Base-by-base conservation (phyloP, 53 echinoderm and acorn worm genomes). In the Holothuria scabra region DNA sequence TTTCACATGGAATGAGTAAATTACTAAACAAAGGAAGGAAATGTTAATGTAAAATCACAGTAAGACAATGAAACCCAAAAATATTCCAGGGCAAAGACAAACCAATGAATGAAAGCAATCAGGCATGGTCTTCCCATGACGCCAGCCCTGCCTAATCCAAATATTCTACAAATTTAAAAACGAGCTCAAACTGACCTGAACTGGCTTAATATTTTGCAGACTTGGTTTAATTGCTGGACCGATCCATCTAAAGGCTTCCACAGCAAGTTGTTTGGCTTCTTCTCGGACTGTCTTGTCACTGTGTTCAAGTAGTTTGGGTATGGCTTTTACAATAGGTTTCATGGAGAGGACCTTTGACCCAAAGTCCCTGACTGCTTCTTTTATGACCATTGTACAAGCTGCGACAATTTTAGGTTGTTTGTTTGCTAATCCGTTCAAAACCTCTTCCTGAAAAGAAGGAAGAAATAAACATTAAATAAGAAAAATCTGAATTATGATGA, bases 361-460 rank as follows among this genome's bases (percentile, higher is more conserved):
- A 46, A 96, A 96, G 55, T 92, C 93, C 21, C 86, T 57, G 69
- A 96, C 75, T 52, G 96, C 93, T 33, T 79, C 78, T 10, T 90
- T 87, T 65, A 96, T 79, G 74, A 93, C 88, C 61, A 66, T 62
- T 14, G 90, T 65, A 74, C 93, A 96, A 31, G 96, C 96, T 56
- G 96, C 74, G 4, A 92, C 93, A 8, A 96, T 90, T 82, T 93
- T 96, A 31, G 96, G 96, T 74, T 96, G 96, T 52, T 96, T 96
- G 89, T 96, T 93, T 11, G 91, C 79, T 9, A 93, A 84, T 16
- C 96, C 96, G 82, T 96, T 96, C 68, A 96, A 33, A 0, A 96
- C 74, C 70, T 96, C 96, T 84, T 96, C 96, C 96, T 96, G 90
- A 85, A 31, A 16, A 20, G 10, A 65, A 12, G 5, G 5, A 21